Conservation (phyloP, 2,888 invertebrate genomes). For the Yponomeuta cagnagella region DNA sequence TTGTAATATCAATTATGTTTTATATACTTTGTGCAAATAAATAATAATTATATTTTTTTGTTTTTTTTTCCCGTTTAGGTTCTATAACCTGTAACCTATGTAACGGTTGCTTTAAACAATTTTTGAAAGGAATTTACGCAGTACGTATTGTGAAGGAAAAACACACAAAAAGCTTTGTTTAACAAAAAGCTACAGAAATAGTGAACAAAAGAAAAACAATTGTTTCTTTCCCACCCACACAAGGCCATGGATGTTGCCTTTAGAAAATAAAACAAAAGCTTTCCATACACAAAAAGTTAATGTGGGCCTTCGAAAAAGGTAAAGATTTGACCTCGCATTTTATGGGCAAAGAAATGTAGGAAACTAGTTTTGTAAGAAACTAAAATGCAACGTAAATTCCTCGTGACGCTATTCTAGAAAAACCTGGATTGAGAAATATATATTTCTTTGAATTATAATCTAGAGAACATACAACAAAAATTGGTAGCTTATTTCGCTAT, state of each 20-base stretch:
- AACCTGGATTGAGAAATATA: background rate
- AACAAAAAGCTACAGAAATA: background rate
- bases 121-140: background rate
- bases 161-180: background rate
- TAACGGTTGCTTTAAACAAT: no score
- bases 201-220: background rate
- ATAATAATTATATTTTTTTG: no score
- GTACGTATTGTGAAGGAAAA: background rate
- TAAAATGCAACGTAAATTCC: background rate
- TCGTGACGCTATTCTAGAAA: no score
- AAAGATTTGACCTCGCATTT: background rate
- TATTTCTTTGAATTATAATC: background rate
- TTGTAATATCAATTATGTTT: no score
- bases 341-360: background rate
- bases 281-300: background rate
- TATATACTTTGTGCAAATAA: no score
- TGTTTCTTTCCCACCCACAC: background rate
- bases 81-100: no score
- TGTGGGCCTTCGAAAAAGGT: background rate
- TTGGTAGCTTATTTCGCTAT: no score
- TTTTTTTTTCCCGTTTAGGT: no score
- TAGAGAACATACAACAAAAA: no score
- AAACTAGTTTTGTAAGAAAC: background rate
- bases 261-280: constrained; percentile 2
- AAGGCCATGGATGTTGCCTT: background rate